Base-by-base conservation (phyloP, 2,797 vertebrate species). In the Halcyon chelicuti region DNA sequence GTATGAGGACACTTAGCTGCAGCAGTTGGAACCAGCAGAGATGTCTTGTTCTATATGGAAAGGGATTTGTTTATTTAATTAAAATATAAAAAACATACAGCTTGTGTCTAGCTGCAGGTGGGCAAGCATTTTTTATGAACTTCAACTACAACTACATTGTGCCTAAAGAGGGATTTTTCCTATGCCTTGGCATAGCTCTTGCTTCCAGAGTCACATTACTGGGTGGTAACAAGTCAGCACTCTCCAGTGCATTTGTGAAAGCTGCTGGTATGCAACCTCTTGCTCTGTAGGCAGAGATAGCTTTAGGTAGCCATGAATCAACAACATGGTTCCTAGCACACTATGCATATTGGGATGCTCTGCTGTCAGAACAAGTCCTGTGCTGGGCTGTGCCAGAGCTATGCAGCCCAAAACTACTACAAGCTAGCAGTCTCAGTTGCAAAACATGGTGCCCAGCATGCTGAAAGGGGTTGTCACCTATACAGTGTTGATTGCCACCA, bases 341-440 rank as follows among this genome's bases (percentile, higher is more conserved):
- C 29, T 42, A 14, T 5, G 9, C 10, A 12, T 23, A 16, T 39
- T 3, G 9, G 17, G 7, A 12, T 37, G 35, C 20, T 25, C 44
- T 67, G 52, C 11, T 67, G 12, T 21, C 81, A 31, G 16, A 55
- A 21, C 10, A 14, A 63, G 14, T 3, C 8, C 65, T 15, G 7
- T 4, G 11, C 2, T 12, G 10, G 14, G 3, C 16, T 1, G 0
- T 9, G 5, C 7, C 0, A 2, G 39, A 31, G 4, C n/a, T 1
- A 0, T 11, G 49, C 35, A 75, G 55, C 10, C 16, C 39, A 17
- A 16, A 76, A 12, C 26, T 37, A 2, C 25, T 10, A 44, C 11
- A 19, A 13, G 6, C 72, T 87, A 19, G n/a, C 14, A 33, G n/a
- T 14, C n/a, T 13, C 23, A 37, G 19, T 60, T n/a, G 19, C 25